These are phyloP conservation scores for Leguminivora glycinivorella DNA, from an alignment of 1,140 invertebrate genomes.

Conservation along the genomic window DNA sequence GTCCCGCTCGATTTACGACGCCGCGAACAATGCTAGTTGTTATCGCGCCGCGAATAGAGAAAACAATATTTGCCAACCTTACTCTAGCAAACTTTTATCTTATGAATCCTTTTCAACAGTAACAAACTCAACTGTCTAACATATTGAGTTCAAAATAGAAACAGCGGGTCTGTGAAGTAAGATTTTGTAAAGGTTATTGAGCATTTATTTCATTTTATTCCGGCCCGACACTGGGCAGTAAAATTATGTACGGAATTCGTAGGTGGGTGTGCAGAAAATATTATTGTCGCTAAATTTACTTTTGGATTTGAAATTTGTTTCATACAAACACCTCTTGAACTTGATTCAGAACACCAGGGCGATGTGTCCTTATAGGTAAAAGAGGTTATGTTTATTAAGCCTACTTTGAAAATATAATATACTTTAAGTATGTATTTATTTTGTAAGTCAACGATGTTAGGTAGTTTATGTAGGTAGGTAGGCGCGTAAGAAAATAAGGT, in stretches of 20 bases:
- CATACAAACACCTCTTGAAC: not conserved
- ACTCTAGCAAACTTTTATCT: conserved; percentile 2
- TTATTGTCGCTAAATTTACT: conserved; percentile 10
- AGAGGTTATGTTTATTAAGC: not conserved
- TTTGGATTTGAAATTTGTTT: conserved; percentile 2
- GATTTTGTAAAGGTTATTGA: not conserved
- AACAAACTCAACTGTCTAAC: not conserved
- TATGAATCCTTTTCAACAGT: conserved; percentile 29
- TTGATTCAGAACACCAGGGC: not conserved
- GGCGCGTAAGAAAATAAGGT: too few species aligned
- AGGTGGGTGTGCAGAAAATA: conserved; percentile 34
- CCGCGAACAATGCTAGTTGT: conserved; percentile 52
- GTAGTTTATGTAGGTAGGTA: too few species aligned
- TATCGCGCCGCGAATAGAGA: conserved; percentile 45
- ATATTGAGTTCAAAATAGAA: not conserved
- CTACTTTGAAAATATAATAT: too few species aligned
- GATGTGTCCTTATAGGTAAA: not conserved
- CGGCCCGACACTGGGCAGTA: conserved; percentile 35
- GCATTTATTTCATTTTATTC: conserved; percentile 43
- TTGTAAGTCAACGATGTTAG: too few species aligned
- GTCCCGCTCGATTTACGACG: conserved; percentile 50
- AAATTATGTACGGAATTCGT: conserved; percentile 31
- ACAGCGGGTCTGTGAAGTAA: not conserved
- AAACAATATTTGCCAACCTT: conserved; percentile 38
- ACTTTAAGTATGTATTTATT: too few species aligned